phyloP scores from a whole-genome alignment of 2,113 vertebrate species.

The Oreochromis spilurus region DNA sequence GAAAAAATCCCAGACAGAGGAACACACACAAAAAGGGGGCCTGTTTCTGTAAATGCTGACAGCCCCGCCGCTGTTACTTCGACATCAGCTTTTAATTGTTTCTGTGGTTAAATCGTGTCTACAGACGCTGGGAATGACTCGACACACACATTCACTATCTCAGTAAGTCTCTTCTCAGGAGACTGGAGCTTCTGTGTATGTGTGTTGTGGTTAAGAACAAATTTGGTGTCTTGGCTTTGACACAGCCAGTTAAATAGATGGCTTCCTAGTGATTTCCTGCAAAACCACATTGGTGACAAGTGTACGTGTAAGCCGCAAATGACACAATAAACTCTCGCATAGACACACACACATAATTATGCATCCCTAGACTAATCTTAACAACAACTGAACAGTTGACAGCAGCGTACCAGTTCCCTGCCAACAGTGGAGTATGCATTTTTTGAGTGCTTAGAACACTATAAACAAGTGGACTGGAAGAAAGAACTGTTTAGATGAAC shows the following conservation, averaged over 20 bases:
- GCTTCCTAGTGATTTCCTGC: neutral
- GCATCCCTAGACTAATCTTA: neutral
- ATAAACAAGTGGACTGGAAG: neutral
- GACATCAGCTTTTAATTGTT: neutral
- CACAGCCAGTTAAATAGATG: neutral
- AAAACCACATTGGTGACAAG: neutral
- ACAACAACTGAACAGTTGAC: neutral
- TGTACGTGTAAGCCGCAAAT: neutral
- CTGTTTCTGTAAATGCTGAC: neutral
- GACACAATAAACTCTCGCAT: neutral
- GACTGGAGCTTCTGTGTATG: neutral
- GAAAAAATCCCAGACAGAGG: neutral
- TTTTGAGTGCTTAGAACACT: neutral
- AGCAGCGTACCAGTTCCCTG: neutral
- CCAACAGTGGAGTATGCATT: neutral
- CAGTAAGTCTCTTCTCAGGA: neutral
- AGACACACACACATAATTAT: neutral
- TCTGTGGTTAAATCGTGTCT: neutral
- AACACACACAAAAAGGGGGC: neutral
- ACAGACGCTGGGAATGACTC: neutral
- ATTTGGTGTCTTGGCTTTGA: neutral
- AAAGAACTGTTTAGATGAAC: neutral
- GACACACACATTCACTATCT: neutral
- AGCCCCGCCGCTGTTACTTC: neutral
- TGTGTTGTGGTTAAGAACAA: slow-evolving; percentile 7